Evolutionary conservation across 2,797 vertebrate species (phyloP).

Genomic region (Xiphorhynchus erythropygius): DNA sequence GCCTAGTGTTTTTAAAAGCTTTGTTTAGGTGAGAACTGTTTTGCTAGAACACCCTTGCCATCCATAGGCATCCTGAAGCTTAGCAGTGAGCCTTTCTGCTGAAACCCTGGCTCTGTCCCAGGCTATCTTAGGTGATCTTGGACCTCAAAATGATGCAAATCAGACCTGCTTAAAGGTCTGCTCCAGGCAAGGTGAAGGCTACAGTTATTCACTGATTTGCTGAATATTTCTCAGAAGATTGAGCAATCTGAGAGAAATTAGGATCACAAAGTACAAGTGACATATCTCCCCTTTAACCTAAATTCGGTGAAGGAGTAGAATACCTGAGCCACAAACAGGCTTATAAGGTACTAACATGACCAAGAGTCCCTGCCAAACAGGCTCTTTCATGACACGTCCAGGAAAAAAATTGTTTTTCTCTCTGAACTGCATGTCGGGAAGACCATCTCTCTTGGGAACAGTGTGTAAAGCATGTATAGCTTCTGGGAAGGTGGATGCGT

Average conservation of each 20-base stretch:
- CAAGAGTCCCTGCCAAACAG: neutral
- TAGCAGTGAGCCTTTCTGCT: neutral
- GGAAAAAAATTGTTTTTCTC: neutral
- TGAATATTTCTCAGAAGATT: neutral
- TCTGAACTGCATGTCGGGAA: neutral
- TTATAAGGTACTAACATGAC: neutral
- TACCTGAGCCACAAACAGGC: neutral
- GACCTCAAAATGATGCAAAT: neutral
- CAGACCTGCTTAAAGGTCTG: neutral
- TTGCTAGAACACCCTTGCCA: neutral
- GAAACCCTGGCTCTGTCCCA: neutral
- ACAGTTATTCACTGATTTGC: neutral
- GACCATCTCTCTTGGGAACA: neutral
- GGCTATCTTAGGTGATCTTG: neutral
- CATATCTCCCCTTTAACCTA: neutral
- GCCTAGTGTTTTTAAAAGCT: neutral
- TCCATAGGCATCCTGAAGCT: neutral
- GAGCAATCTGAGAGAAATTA: neutral
- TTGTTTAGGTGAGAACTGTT: neutral
- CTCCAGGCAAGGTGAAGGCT: neutral
- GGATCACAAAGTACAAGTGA: neutral
- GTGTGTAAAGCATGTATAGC: rapidly evolving
- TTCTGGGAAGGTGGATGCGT: neutral
- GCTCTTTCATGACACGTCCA: neutral
- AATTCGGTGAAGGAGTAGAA: neutral